Conservation (phyloP, 1,140 invertebrate genomes). For the Cephus cinctus region DNA sequence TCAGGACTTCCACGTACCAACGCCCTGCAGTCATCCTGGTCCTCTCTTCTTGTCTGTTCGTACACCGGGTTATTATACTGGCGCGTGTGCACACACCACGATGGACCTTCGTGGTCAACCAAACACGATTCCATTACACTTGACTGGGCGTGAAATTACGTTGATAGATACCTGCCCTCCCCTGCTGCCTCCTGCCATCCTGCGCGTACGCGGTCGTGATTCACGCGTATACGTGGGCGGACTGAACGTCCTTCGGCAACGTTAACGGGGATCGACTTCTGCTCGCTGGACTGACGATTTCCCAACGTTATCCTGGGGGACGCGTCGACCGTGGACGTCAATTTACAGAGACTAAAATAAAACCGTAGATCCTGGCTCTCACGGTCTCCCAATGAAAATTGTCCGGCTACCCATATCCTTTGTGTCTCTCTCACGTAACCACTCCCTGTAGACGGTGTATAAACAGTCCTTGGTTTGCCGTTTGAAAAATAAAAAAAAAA, state of each 20-base stretch:
- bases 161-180: slow-evolving; percentile 6
- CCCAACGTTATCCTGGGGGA: too few relatives aligned
- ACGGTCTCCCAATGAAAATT: too few relatives aligned
- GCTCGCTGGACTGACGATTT: too few relatives aligned
- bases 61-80: slow-evolving; percentile 10
- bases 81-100: slow-evolving; percentile 7
- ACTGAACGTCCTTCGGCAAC: too few relatives aligned
- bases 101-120: slow-evolving; percentile 18
- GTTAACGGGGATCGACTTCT: too few relatives aligned
- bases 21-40: too few relatives aligned
- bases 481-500: slow-evolving; percentile 5
- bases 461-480: background rate
- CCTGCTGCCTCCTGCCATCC: background rate
- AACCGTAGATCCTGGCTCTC: too few relatives aligned
- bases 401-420: background rate
- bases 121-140: slow-evolving; percentile 19
- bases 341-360: too few relatives aligned
- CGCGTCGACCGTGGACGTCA: too few relatives aligned
- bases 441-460: background rate
- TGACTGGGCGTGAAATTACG: slow-evolving; percentile 20
- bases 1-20: too few relatives aligned
- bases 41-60: slow-evolving; percentile 5
- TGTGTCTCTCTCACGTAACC: background rate
- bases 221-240: too few relatives aligned
- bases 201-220: slow-evolving; percentile 1